Evolutionary conservation across 2,888 invertebrate genomes (phyloP).

Genomic region (Acrobasis repandana): DNA sequence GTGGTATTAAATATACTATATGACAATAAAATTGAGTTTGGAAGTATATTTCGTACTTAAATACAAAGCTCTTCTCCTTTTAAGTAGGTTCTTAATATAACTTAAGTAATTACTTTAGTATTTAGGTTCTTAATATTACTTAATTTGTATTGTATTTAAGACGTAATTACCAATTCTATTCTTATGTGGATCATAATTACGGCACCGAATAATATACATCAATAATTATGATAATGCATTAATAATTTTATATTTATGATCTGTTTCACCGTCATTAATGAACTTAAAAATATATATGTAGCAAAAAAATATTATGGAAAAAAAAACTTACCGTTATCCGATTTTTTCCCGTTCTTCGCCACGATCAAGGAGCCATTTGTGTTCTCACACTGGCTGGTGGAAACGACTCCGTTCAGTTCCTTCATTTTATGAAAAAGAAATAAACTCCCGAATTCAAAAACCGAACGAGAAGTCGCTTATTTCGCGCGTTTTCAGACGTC

Average conservation of each 20-base stretch:
- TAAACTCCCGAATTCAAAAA: slow-evolving; percentile 29
- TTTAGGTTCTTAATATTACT: too few relatives aligned
- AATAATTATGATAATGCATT: neutral
- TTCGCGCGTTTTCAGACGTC: slow-evolving; percentile 73
- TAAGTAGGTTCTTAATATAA: too few relatives aligned
- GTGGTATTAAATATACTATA: too few relatives aligned
- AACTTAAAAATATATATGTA: neutral
- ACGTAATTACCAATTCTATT: too few relatives aligned
- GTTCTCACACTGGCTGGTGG: slow-evolving; percentile 55
- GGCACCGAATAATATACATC: neutral
- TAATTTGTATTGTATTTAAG: too few relatives aligned
- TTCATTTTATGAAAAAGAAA: slow-evolving; percentile 53
- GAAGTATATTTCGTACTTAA: too few relatives aligned
- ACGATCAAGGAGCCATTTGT: slow-evolving; percentile 48
- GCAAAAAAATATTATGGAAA: slow-evolving; percentile 9
- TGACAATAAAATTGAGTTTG: too few relatives aligned
- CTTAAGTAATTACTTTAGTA: too few relatives aligned
- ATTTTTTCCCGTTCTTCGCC: slow-evolving; percentile 64
- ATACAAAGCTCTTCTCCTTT: too few relatives aligned
- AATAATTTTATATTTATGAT: neutral
- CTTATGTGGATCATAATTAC: slow-evolving; percentile 3
- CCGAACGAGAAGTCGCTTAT: slow-evolving; percentile 33
- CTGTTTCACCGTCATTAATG: neutral
- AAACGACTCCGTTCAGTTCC: slow-evolving; percentile 63
- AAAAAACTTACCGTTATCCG: slow-evolving; percentile 57